Evolutionary conservation across 1,140 invertebrate species (phyloP).

Genomic region (Drosophila micromelanica): DNA sequence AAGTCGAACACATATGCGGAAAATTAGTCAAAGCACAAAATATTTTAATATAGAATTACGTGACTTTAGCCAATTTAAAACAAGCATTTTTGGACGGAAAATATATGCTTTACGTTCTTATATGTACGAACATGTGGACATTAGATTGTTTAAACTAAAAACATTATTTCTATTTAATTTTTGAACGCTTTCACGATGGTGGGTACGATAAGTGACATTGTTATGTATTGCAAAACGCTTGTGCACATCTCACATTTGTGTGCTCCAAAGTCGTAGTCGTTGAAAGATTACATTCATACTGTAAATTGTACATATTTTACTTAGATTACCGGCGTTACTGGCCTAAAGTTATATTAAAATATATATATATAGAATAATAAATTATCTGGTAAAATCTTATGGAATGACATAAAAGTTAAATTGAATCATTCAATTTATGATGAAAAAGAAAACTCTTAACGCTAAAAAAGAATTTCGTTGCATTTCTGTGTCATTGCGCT

Average conservation of each 20-base stretch:
- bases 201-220: constrained; percentile 1
- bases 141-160: constrained; percentile 6
- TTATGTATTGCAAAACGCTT: background rate
- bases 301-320: background rate
- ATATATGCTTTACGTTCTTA: constrained; percentile 17
- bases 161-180: constrained; percentile 15
- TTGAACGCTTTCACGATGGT: constrained; percentile 28
- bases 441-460: constrained; percentile 41
- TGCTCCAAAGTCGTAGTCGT: background rate
- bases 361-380: constrained; percentile 36
- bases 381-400: constrained; percentile 29
- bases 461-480: constrained; percentile 51
- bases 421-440: constrained; percentile 32
- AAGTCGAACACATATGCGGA: constrained; percentile 11
- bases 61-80: constrained; percentile 13
- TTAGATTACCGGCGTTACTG: constrained; percentile 2
- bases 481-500: constrained; percentile 58
- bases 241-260: no score
- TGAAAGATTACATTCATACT: background rate
- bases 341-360: constrained; percentile 20
- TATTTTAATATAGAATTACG: background rate
- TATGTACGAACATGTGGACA: constrained; percentile 14
- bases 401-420: constrained; percentile 26
- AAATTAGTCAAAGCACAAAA: background rate
- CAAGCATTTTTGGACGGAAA: constrained; percentile 38